Evolutionary conservation across 2,888 invertebrate genomes (phyloP).

Genomic region (Cosmia pyralina): DNA sequence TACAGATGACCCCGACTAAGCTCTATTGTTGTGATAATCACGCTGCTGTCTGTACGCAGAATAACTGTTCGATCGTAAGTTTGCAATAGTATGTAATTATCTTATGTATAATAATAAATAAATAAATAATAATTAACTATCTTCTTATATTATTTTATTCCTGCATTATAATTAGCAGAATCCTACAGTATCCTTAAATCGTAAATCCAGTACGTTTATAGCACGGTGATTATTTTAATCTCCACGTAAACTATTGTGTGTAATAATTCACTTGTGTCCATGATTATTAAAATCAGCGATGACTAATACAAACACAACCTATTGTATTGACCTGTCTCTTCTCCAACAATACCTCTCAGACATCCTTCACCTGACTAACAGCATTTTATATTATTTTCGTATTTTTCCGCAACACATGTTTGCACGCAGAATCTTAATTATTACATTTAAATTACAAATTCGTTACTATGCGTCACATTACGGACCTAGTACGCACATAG

Average conservation of each 20-base stretch:
- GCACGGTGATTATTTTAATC: not conserved
- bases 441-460: constrained; percentile 53
- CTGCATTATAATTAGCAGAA: not conserved
- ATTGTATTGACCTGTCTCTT: constrained; percentile 45
- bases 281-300: constrained; percentile 19
- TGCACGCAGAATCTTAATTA: constrained; percentile 52
- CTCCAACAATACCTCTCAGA: constrained; percentile 21
- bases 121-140: too few species aligned
- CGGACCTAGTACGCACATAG: constrained; percentile 28
- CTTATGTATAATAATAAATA: not conserved
- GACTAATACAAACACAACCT: constrained; percentile 30
- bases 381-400: constrained; percentile 44
- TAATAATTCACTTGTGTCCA: not conserved
- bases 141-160: not conserved
- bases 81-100: not conserved
- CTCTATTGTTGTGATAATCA: not conserved
- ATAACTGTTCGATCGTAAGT: not conserved
- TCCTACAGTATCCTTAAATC: not conserved
- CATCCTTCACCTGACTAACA: constrained; percentile 39
- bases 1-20: not conserved
- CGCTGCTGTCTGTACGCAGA: not conserved
- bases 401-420: constrained; percentile 39
- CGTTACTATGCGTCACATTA: constrained; percentile 33
- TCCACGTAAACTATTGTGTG: not conserved
- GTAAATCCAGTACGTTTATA: not conserved